Percentiles rank a stretch among this genome's conserved stretches.
These are phyloP conservation scores for Nyctibius grandis DNA, from an alignment of 2,797 vertebrate species.

Conservation along the genomic window DNA sequence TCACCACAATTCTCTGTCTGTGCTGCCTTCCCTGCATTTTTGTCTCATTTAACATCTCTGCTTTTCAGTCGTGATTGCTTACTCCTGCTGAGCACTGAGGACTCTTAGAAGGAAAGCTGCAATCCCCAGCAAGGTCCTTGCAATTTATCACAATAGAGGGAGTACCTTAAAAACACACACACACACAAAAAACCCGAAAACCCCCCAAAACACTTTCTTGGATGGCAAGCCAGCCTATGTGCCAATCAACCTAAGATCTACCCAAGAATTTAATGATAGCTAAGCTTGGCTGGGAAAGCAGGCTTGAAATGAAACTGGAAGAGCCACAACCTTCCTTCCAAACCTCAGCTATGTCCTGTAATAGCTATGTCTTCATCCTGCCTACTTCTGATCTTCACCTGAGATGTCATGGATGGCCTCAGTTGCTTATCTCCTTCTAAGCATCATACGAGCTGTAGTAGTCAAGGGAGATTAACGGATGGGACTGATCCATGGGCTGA, in stretches of 20 bases:
- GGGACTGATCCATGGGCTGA: neutral
- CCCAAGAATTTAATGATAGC: neutral
- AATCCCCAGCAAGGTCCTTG: neutral
- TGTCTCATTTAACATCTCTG: neutral
- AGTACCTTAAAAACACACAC: neutral
- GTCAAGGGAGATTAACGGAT: neutral
- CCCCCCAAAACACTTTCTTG: neutral
- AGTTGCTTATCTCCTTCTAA: neutral
- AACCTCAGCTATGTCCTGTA: neutral
- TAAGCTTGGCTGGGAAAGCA: neutral
- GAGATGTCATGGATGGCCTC: neutral
- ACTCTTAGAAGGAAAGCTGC: neutral
- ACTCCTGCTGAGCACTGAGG: neutral
- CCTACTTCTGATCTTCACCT: neutral
- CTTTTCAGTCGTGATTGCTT: neutral
- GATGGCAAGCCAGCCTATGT: neutral
- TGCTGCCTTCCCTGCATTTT: neutral
- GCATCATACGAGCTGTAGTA: neutral
- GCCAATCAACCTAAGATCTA: neutral
- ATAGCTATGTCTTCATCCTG: neutral
- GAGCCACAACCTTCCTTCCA: neutral
- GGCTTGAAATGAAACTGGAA: neutral
- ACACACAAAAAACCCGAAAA: rapidly evolving
- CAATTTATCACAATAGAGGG: neutral
- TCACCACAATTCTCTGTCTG: neutral